phyloP scores from a whole-genome alignment of 2,888 invertebrate species.

The Lasioglossum morio region DNA sequence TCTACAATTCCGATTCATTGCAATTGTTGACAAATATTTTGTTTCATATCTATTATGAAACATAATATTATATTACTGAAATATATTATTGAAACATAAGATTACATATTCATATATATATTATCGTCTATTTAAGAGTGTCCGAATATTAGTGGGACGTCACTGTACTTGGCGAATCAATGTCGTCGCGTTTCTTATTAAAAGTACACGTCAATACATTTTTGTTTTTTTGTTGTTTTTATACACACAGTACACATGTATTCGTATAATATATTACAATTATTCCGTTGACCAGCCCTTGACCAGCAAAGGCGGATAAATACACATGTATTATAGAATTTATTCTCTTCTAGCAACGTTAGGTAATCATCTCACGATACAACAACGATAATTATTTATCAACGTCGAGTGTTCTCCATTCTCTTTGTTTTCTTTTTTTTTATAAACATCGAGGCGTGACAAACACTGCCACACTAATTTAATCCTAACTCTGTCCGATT shows the following conservation, averaged over 20 bases:
- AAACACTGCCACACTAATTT: slow-evolving; percentile 9
- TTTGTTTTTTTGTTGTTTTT: too few species aligned
- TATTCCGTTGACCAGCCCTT: slow-evolving; percentile 54
- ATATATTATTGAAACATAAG: too few species aligned
- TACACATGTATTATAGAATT: slow-evolving; percentile 53
- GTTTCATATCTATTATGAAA: too few species aligned
- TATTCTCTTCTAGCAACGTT: slow-evolving; percentile 25
- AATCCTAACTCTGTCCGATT: slow-evolving; percentile 18
- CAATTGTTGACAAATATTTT: too few species aligned
- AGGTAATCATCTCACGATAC: background rate
- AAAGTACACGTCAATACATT: slow-evolving; percentile 53
- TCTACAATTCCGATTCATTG: too few species aligned
- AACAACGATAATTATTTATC: slow-evolving; percentile 18
- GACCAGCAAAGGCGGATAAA: slow-evolving; percentile 68
- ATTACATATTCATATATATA: too few species aligned
- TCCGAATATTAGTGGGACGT: too few species aligned
- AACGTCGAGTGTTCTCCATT: background rate
- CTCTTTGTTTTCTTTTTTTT: too few species aligned
- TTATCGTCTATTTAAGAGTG: too few species aligned
- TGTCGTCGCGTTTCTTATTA: slow-evolving; percentile 52
- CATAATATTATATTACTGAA: too few species aligned
- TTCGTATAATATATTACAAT: slow-evolving; percentile 54
- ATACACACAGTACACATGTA: slow-evolving; percentile 46
- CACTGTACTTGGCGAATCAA: slow-evolving; percentile 44
- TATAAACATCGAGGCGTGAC: slow-evolving; percentile 21